Evolutionary conservation across 2,888 invertebrate genomes (phyloP).

Genomic region (Acleris cristana): DNA sequence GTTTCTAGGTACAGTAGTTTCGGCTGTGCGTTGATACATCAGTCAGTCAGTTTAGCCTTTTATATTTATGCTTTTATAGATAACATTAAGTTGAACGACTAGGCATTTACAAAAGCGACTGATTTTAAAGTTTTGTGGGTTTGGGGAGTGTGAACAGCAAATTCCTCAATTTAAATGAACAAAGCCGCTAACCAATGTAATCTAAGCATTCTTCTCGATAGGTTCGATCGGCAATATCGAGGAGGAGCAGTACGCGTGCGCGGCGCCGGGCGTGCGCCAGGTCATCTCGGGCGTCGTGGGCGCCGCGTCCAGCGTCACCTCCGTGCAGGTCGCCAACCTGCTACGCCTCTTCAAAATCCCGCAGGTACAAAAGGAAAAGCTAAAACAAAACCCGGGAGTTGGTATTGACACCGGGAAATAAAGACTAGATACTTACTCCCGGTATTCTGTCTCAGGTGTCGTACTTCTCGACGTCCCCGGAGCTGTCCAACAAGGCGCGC

Average conservation of each 20-base stretch:
- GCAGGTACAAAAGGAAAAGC: conserved; percentile 92
- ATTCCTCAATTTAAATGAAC: too few species aligned
- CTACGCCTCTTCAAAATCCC: conserved; percentile 96
- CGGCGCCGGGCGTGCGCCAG: conserved; percentile 84
- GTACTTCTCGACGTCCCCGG: conserved; percentile 97
- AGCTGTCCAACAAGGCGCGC: conserved; percentile 95
- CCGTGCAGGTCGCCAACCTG: conserved; percentile 95
- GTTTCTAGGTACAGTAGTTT: too few species aligned
- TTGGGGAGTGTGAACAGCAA: too few species aligned
- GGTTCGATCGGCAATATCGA: conserved; percentile 97
- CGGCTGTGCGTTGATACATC: too few species aligned
- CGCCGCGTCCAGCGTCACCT: conserved; percentile 93
- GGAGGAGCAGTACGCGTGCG: conserved; percentile 93
- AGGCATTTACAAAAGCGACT: too few species aligned
- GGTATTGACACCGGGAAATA: conserved; percentile 63
- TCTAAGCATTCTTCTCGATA: conserved; percentile 58
- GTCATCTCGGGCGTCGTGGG: conserved; percentile 79
- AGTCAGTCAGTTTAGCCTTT: too few species aligned
- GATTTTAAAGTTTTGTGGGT: too few species aligned
- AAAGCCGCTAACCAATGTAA: too few species aligned
- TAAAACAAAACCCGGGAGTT: conserved; percentile 78
- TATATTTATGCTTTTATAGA: too few species aligned
- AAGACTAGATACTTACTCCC: neutral
- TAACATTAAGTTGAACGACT: too few species aligned
- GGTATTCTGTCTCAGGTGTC: conserved; percentile 87